These are phyloP conservation scores for Andrena camellia DNA, from an alignment of 2,888 invertebrate genomes.

Conservation along the genomic window DNA sequence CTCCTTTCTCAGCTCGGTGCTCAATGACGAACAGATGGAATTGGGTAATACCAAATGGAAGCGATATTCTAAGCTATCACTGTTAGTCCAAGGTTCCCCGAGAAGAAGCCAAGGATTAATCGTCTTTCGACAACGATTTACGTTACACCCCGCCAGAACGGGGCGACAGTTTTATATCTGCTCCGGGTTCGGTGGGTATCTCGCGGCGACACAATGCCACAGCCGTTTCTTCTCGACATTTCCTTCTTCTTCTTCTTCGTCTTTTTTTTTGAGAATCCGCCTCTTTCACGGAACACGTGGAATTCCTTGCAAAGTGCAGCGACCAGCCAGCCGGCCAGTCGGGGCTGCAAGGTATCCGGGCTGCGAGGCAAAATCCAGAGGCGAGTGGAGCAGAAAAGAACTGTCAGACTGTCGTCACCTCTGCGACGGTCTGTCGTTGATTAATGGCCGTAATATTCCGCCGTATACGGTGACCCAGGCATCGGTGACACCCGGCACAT, in stretches of 20 bases:
- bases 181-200: constrained; percentile 51
- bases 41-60: too few relatives aligned
- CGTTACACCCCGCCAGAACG: constrained; percentile 3
- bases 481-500: constrained; percentile 52
- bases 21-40: not conserved
- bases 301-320: constrained; percentile 74
- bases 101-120: constrained; percentile 37
- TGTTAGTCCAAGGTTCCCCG: not conserved
- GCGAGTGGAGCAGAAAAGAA: constrained; percentile 71
- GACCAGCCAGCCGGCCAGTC: constrained; percentile 22
- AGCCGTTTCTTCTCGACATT: constrained; percentile 54
- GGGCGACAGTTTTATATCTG: constrained; percentile 63
- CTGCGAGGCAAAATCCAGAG: constrained; percentile 71
- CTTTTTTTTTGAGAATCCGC: constrained; percentile 60
- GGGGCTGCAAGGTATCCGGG: constrained; percentile 59
- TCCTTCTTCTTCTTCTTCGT: constrained; percentile 8
- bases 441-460: constrained; percentile 81
- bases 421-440: constrained; percentile 79
- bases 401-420: constrained; percentile 80
- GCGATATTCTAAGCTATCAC: not conserved
- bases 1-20: not conserved
- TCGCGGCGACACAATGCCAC: constrained; percentile 64
- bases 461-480: constrained; percentile 69
- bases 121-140: constrained; percentile 35
- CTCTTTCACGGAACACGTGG: constrained; percentile 71